Evolutionary conservation across 2,888 invertebrate species (phyloP).

Genomic region (Pammene fasciana): DNA sequence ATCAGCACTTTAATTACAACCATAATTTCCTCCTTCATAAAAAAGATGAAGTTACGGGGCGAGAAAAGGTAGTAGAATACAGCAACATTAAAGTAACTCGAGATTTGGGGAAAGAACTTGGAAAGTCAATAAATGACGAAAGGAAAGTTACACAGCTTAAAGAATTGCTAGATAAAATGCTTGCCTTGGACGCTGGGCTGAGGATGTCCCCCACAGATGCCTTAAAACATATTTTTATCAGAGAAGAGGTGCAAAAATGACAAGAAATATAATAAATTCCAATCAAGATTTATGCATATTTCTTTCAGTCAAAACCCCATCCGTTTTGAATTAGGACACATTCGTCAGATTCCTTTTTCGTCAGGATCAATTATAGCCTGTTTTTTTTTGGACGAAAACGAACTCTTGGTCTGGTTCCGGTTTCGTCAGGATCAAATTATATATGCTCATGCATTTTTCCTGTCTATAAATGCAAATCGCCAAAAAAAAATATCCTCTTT

Average conservation of each 20-base stretch:
- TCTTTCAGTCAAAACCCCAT: conserved; percentile 26
- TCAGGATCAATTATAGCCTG: no score
- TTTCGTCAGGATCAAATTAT: no score
- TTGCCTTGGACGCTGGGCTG: conserved; percentile 94
- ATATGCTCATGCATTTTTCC: no score
- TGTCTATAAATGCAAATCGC: no score
- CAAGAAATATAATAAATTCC: conserved; percentile 45
- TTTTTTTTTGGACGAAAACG: no score
- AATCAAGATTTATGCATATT: conserved; percentile 24
- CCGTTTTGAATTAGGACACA: no score
- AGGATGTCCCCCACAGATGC: conserved; percentile 94
- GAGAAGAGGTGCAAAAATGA: conserved; percentile 61
- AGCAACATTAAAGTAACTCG: conserved; percentile 91
- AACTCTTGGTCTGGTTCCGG: no score
- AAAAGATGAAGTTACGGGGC: conserved; percentile 97
- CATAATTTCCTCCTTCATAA: conserved; percentile 98
- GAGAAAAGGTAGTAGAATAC: conserved; percentile 97
- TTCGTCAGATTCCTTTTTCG: no score
- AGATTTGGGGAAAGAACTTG: conserved; percentile 94
- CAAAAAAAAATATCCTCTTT: no score
- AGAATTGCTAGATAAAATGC: conserved; percentile 95
- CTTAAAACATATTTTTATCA: conserved; percentile 95
- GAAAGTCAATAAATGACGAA: conserved; percentile 92
- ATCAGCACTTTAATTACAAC: conserved; percentile 97
- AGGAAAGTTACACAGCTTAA: conserved; percentile 95